Base-by-base conservation (phyloP, 2,888 invertebrate species). In the Phrixothrix hirtus region DNA sequence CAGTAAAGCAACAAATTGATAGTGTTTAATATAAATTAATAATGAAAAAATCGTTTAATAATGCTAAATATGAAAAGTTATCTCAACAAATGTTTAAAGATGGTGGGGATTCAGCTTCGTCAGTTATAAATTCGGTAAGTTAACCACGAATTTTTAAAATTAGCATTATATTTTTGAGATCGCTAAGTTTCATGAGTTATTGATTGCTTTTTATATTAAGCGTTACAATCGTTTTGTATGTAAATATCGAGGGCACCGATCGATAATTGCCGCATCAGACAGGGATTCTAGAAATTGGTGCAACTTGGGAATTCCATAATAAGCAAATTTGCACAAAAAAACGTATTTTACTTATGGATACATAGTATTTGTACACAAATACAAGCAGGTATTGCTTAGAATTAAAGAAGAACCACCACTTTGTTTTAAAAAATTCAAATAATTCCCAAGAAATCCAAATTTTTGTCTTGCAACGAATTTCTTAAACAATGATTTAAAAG, bases 11-110 rank as follows among this genome's bases (percentile, higher is more conserved):
- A 29, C 5, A 29, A 29, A 29, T 29, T 29, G 10, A 29, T 10
- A 3, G 27, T 31, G 12, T 21, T 13, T 17, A 10, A 2, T 2
- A 35, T 14, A 25, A 31, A 14, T 21, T 41, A 48, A 55, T 27
- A 27, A 75, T 75, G 75, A 75, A 75, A 73, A 72, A 72, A 59
- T 63, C 69, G 48, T 55, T 55, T 43, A 71, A 69, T 46, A 74
- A 69, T 59, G 66, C 71, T 26, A 74, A 74, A 64, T 76, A 76
- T 67, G 75, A 75, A 61, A 75, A 75, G 62, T 60, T 75, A 57
- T 68, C 73, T 29, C 72, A 73, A 62, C 67, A 71, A 62, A 62
- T 70, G 53, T 68, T 67, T 48, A 67, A 68, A 57, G 69, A 70
- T 58, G 69, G 68, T 53, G 62, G 60, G 39, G 64, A 65, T 53